Base-by-base conservation (phyloP, 2,113 vertebrate species). In the Plecotus auritus region DNA sequence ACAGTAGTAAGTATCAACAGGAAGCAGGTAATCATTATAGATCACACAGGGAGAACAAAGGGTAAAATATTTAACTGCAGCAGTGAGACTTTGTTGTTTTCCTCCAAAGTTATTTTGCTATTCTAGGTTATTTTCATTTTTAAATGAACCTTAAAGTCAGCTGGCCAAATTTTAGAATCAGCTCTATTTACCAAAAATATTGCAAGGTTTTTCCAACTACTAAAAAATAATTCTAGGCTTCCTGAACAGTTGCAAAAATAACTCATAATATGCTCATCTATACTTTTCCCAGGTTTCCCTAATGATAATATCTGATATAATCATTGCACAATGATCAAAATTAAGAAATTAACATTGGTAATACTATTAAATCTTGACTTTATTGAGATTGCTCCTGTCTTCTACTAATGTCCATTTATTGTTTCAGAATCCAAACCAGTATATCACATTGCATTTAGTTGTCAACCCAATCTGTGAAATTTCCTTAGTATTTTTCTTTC, bases 131-230 rank as follows among this genome's bases (percentile, higher is more conserved):
- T 91, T 95, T 72, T 26, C 13, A 85, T 77, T 95, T 91, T 59
- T 28, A 70, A 93, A 73, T 81, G 40, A 85, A 85, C 69, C 82
- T 92, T 66, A 88, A 72, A 92, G 56, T 78, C 11, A 72, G 23
- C 12, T 56, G 91, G 69, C 72, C 73, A 74, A 69, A 51, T 89
- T 88, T 92, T 85, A 86, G 59, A 82, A 86, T 90, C 85, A 72
- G 2, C 26, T 82, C 80, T 85, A 22, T 82, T 22, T 96, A 81
- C 35, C 84, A 70, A 26, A 89, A 69, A 85, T 70, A 23, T 76
- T 94, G 51, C 10, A 90, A 54, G 74, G 28, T 30, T 32, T 76
- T 85, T 92, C 49, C 17, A 76, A 54, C 28, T 85, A 81, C 78
- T 95, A 47, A 69, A 90, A 84, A 85, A 67, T 76, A 45, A 16